phyloP scores from a whole-genome alignment of 2,888 invertebrate species.

The Pinctada fucata region DNA sequence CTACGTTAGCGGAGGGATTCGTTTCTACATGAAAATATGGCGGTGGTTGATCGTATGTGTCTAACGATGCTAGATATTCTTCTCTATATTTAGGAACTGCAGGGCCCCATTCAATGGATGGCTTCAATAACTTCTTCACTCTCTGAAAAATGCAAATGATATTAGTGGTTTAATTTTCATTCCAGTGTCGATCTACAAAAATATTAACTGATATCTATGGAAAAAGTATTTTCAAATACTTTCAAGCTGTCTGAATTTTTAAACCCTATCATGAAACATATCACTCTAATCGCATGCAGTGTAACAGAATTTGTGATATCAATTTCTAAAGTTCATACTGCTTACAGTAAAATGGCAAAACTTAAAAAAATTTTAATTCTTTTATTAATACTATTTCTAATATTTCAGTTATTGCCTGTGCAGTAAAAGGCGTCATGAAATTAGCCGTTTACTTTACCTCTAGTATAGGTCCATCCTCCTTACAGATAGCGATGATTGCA shows the following conservation, averaged over 20 bases:
- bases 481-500: constrained; percentile 44
- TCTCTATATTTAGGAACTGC: constrained; percentile 50
- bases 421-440: neutral
- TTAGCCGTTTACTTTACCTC: constrained; percentile 43
- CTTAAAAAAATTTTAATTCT: no score
- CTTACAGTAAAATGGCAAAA: no score
- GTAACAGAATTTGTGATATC: no score
- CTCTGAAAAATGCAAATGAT: constrained; percentile 48
- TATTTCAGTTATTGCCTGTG: no score
- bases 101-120: constrained; percentile 63
- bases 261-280: no score
- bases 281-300: no score
- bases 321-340: no score
- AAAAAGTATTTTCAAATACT: neutral
- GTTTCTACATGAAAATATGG: neutral
- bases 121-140: constrained; percentile 52
- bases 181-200: no score
- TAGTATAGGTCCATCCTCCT: constrained; percentile 49
- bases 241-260: neutral
- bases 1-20: neutral
- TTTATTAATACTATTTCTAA: no score
- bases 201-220: no score
- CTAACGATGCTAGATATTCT: constrained; percentile 41
- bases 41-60: neutral
- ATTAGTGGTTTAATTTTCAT: neutral